Base-by-base conservation (phyloP, 2,113 vertebrate genomes). In the Okapia johnstoni region DNA sequence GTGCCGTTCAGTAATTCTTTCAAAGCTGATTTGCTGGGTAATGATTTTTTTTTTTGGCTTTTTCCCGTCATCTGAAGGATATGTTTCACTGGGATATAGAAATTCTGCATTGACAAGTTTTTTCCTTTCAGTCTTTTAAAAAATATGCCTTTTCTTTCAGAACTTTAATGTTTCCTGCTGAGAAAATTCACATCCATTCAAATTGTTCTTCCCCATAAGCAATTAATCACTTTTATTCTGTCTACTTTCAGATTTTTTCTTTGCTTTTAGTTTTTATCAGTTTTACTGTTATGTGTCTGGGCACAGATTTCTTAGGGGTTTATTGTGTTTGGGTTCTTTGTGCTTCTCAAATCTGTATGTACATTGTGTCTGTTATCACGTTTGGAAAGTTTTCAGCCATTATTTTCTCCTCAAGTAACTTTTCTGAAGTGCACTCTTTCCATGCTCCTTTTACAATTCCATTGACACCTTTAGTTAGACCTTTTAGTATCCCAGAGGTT, bases 321-420 rank as follows among this genome's bases (percentile, higher is more conserved):
- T 93, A 26, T 48, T 83, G 21, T 43, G 1, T 63, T 84, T 88
- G 58, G 50, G 28, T 48, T 91, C 17, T 83, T 30, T 92, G 63
- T 85, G 40, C 50, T 25, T 88, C 77, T 92, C 36, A 73, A 46
- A 52, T 79, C 33, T 84, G 13, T 76, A 30, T 46, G 25, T 60
- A 23, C 52, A 30, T 50, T 94, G 17, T 92, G 26, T 52, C 55
- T 94, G 63, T 84, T n/a, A 66, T 12, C 48, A 88, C 40, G 50
- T 88, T 96, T 88, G 60, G 46, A 46, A 90, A 85, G 55, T 79
- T 95, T 92, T 63, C 77, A 92, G 63, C 63, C 55, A 43, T 88
- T 55, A 23, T 86, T 94, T 80, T n/a, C 52, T n/a, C n/a, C n/a
- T 73, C 61, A 73, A 58, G 48, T 83, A 15, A n/a, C 7, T 76